Base-by-base conservation (phyloP, 1,140 invertebrate genomes). In the Onthophagus taurus region DNA sequence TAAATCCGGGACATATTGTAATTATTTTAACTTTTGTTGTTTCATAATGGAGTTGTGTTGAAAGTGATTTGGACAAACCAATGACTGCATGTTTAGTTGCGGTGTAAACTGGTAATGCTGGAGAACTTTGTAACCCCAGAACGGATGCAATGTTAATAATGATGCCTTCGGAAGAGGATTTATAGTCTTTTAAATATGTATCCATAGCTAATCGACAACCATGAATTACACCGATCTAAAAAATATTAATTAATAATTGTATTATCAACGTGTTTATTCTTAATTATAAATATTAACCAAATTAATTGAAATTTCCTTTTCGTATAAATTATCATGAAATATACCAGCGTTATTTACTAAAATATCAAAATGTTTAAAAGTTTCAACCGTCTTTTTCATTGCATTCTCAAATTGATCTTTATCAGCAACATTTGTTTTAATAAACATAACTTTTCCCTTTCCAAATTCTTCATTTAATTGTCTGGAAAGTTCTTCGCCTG, bases 281-380 rank as follows among this genome's bases (percentile, higher is more conserved):
- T 1, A 4, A 2, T 11, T 13, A 1, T 19, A 13, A 14, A 3
- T 41, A 57, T 64, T 63, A 50, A 72, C 69, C 47, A 74, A 53
- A 54, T 75, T 74, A 8, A 71, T 62, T n/a, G 61, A 55, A 11
- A 72, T 59, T 54, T 69, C 61, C 20, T 53, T 54, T 44, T 72
- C 63, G 69, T 70, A 72, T 39, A 63, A 54, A 39, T 60, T 54
- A 45, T 74, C 71, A 38, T 71, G 62, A 33, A 74, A 56, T 47
- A 73, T 67, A 23, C 70, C 65, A 39, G 72, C 71, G 45, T 70
- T 69, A 31, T 75, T 72, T 3, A 71, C 54, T 1, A 74, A 64
- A 20, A 76, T 68, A 45, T 76, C 69, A 11, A 69, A 41, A 7
- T 51, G 52, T 31, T 60, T 60, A 34, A 51, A 59, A 11, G 52